phyloP scores from a whole-genome alignment of 2,113 vertebrate genomes.

The Gopherus flavomarginatus region DNA sequence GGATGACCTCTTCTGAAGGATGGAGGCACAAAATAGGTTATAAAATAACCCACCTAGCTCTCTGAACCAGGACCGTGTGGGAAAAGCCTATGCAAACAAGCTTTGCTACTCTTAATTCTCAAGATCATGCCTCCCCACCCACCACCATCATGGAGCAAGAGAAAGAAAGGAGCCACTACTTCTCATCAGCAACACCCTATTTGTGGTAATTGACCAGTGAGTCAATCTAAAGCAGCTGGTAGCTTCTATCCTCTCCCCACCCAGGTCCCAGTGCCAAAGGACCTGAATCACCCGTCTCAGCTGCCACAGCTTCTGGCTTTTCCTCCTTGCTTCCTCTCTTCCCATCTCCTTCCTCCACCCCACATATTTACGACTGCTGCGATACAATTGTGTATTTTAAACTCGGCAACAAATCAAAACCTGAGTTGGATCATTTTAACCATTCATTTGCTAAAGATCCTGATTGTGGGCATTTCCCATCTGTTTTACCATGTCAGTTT shows the following conservation, averaged over 20 bases:
- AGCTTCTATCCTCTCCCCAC: neutral
- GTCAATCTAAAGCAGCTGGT: neutral
- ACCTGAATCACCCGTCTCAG: neutral
- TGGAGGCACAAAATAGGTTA: neutral
- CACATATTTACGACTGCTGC: neutral
- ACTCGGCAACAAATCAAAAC: neutral
- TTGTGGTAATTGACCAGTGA: neutral
- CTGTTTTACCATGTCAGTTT: constrained; percentile 46
- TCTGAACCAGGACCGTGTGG: neutral
- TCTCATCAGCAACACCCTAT: neutral
- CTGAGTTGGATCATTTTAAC: constrained; percentile 17
- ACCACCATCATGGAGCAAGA: neutral
- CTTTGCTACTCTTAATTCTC: neutral
- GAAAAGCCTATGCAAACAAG: neutral
- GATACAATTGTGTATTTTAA: neutral
- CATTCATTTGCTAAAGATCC: neutral
- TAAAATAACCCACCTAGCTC: neutral
- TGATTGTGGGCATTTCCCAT: constrained; percentile 39
- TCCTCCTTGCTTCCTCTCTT: neutral
- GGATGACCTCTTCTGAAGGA: neutral
- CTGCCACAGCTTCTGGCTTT: neutral
- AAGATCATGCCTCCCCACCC: neutral
- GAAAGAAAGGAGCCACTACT: neutral
- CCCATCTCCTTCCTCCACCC: neutral
- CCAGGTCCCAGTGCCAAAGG: neutral